Evolutionary conservation across 1,140 invertebrate species (phyloP), one percentile per base, ranked within the genome.

Genomic region (Solenopsis fugax): DNA sequence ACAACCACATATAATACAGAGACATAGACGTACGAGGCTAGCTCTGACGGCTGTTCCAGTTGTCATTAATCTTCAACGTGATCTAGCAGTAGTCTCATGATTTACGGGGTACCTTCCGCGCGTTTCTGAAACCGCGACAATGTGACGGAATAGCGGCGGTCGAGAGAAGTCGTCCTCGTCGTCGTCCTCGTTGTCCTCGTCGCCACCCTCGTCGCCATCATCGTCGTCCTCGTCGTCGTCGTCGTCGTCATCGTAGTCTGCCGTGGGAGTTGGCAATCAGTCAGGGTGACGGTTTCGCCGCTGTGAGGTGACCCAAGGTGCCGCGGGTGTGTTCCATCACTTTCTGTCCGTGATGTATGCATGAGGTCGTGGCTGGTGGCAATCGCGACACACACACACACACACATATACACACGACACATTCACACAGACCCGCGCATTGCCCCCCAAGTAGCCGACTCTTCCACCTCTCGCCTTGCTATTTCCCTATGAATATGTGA

Each of bases 401-500:
- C 45, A 73, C 72, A 87, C 69, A 69, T 56, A 34, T 54, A 64
- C 41, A 60, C 52, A 24, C 54, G 13, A 69, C 5, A 69, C 41
- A 62, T 48, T 65, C 50, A 80, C 12, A 73, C 52, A 18, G 67
- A 71, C 56, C 45, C 64, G 48, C 60, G 76, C 64, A 37, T 21
- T 48, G 69, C 37, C 50, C 76, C 88, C 71, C 71, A 76, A 82
- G 65, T 90, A 88, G 87, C 88, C 72, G 50, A 73, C 84, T 80
- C 54, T 77, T 85, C 67, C 73, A 56, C 41, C 72, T 67, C 56
- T 18, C 67, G 72, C 64, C 76, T 85, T 89, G 81, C 86, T 87
- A 88, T 91, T 92, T 93, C 84, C 84, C 93, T 91, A 95, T 95
- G 94, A 95, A 95, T 95, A 95, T 93, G 94, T 94, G 93, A 94